Percentiles rank a stretch among this genome's conserved stretches.
phyloP scores from a whole-genome alignment of 2,888 invertebrate species.

The Myopa tessellatipennis region DNA sequence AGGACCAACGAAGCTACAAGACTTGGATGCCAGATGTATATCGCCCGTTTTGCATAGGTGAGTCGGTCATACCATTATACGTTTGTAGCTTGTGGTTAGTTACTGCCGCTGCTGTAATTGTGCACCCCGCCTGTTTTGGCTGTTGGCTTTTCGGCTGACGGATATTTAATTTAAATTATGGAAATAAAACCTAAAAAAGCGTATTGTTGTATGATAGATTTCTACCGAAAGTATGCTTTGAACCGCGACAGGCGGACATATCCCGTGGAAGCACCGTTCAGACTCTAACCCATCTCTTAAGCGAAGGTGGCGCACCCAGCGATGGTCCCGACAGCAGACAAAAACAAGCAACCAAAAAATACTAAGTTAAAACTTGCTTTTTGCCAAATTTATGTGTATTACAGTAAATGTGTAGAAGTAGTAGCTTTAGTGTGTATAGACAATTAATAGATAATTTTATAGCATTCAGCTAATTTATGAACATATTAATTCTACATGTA shows the following conservation, averaged over 20 bases:
- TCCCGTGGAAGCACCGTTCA: conserved; percentile 49
- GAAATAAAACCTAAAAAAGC: too few species aligned
- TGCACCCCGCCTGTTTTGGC: too few species aligned
- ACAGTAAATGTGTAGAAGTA: conserved; percentile 8
- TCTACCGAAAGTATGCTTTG: conserved; percentile 63
- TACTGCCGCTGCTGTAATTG: too few species aligned
- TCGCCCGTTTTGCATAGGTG: conserved; percentile 73
- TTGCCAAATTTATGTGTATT: conserved; percentile 27
- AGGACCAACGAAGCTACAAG: conserved; percentile 69
- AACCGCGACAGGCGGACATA: conserved; percentile 38
- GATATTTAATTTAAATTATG: too few species aligned
- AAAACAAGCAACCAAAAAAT: background rate
- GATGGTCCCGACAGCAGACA: background rate
- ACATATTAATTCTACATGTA: background rate
- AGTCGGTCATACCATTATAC: background rate
- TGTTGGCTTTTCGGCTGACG: too few species aligned
- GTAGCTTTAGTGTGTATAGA: conserved; percentile 17
- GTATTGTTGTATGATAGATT: conserved; percentile 50
- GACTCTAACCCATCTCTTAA: conserved; percentile 49
- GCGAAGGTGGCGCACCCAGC: conserved; percentile 29
- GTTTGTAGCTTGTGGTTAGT: background rate
- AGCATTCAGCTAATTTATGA: background rate
- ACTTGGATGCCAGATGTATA: conserved; percentile 72
- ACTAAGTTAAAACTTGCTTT: background rate
- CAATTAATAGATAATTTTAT: conserved; percentile 17